Conservation (phyloP, 2,113 vertebrate genomes). For the Ptyas mucosa region DNA sequence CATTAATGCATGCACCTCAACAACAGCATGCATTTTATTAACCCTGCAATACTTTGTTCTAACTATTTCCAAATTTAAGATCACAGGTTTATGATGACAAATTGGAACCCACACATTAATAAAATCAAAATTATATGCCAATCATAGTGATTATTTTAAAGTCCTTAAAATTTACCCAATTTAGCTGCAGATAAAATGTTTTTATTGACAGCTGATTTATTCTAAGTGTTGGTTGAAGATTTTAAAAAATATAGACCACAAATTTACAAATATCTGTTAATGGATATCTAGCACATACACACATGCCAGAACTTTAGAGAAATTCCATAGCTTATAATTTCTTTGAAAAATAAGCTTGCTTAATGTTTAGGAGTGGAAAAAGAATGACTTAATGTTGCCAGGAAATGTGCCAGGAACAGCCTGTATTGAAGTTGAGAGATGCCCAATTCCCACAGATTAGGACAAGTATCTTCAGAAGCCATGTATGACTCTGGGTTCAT, state of each 20-base stretch:
- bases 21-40: conserved; percentile 76
- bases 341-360: background rate
- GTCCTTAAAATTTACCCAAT: background rate
- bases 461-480: background rate
- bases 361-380: no score
- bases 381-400: background rate
- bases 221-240: background rate
- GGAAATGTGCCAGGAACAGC: background rate
- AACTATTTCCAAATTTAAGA: conserved; percentile 34
- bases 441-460: no score
- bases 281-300: background rate
- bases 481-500: background rate
- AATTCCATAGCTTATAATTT: background rate
- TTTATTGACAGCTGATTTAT: background rate
- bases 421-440: background rate
- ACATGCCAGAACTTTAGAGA: background rate
- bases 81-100: background rate
- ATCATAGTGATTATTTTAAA: background rate
- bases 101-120: conserved; percentile 34
- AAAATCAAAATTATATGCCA: conserved; percentile 2
- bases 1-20: conserved; percentile 74
- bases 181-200: background rate
- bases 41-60: conserved; percentile 64
- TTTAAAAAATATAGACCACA: background rate
- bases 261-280: background rate